Base-by-base conservation (phyloP, 2,888 invertebrate species). In the Horisme vitalbata region DNA sequence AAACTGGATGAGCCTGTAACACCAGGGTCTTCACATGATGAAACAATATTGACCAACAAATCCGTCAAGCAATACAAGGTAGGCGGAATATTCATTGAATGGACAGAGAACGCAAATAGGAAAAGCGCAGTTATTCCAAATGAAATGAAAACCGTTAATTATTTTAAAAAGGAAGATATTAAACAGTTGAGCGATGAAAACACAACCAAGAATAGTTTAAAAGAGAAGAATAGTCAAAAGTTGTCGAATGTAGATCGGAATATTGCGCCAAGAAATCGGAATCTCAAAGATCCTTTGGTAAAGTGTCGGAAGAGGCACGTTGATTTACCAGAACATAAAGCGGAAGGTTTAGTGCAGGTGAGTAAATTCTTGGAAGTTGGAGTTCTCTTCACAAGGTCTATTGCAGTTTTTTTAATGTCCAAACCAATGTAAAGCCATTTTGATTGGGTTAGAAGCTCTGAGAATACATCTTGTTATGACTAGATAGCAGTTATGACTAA, bases 311-410 rank as follows among this genome's bases (percentile, higher is more conserved):
- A 3, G 5, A 34, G 34, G 23, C 48, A 48, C 20, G 12, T 10
- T 1, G 5, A 15, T 1, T 4, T 48, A 3, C 43, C 48, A 3
- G 48, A 48, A 12, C 24, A 48, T 27, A 8, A 27, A 12, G 34
- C 43, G 8, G 38, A 39, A 13, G 48, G 48, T 8, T 31, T 48
- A 20, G n/a, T 47, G 5, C 7, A 37, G 41, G 47, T 47, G 8
- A 1, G 21, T 39, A 4, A 2, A 6, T 12, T 27, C 1, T n/a
- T 4, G 9, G 4, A 4, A n/a, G 4, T 4, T n/a, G n/a, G 23
- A n/a, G n/a, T n/a, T n/a, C n/a, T n/a, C n/a, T n/a, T n/a, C n/a
- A n/a, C n/a, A n/a, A n/a, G n/a, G n/a, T n/a, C n/a, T n/a, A n/a
- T n/a, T n/a, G n/a, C n/a, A n/a, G n/a, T n/a, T n/a, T n/a, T n/a